phyloP scores from a whole-genome alignment of 2,113 vertebrate species.

The Potamarius usumacintae region DNA sequence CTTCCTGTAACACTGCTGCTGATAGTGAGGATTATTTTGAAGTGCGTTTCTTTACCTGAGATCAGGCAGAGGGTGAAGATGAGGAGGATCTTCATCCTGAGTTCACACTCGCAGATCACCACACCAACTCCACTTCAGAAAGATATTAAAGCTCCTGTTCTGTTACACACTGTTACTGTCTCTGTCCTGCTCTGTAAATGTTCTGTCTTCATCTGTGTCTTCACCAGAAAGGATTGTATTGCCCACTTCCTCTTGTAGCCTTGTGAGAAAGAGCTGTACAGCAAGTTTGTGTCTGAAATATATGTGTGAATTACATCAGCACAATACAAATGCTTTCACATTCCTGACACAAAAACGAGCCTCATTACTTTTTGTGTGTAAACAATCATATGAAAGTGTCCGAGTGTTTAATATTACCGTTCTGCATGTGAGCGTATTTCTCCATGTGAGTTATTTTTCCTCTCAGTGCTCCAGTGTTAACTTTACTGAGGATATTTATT shows the following conservation, averaged over 20 bases:
- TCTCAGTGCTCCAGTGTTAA: no score
- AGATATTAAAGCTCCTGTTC: no score
- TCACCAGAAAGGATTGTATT: no score
- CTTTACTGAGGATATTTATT: no score
- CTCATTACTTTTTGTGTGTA: not conserved
- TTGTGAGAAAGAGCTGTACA: not conserved
- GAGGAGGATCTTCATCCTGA: conserved; percentile 16
- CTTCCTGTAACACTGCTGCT: conserved; percentile 7
- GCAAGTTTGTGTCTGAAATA: not conserved
- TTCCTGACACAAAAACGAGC: not conserved
- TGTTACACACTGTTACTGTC: no score
- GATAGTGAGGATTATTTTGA: conserved; percentile 2
- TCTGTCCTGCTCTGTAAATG: no score
- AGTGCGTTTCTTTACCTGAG: conserved; percentile 55
- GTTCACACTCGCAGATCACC: not conserved
- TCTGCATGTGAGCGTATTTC: not conserved
- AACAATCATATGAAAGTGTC: not conserved
- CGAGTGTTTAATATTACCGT: not conserved
- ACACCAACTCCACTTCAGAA: no score
- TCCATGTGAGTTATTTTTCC: not conserved
- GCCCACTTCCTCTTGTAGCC: no score
- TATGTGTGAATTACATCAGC: not conserved
- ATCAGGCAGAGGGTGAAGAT: conserved; percentile 49
- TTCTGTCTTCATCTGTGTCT: no score
- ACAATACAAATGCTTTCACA: not conserved